Conservation (phyloP, 2,113 vertebrate species). For the Nothobranchius kuhntae region DNA sequence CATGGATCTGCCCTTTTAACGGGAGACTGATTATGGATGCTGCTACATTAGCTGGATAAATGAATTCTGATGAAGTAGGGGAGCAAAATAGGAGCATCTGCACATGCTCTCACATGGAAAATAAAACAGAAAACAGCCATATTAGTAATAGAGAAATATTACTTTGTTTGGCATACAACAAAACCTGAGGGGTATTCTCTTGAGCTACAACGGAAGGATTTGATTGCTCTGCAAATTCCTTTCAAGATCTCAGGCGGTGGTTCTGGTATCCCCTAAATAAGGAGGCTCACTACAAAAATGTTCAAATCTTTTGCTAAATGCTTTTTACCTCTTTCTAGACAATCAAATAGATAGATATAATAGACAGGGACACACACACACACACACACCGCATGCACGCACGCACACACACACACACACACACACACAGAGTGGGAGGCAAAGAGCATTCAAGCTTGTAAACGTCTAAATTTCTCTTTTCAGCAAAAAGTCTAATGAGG, state of each 20-base stretch:
- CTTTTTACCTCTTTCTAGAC: conserved; percentile 34
- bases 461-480: conserved; percentile 41
- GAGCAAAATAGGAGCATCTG: conserved; percentile 6
- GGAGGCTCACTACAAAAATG: conserved; percentile 33
- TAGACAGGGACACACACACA: conserved; percentile 1
- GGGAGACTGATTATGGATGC: conserved; percentile 46
- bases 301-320: conserved; percentile 38
- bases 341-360: no score
- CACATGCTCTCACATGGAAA: not conserved
- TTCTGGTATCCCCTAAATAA: conserved; percentile 15
- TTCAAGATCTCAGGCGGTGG: conserved; percentile 33
- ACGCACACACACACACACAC: conserved; percentile 9
- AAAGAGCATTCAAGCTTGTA: conserved; percentile 43
- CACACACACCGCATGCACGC: not conserved
- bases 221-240: conserved; percentile 40
- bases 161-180: conserved; percentile 5
- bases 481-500: conserved; percentile 49
- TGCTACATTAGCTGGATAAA: conserved; percentile 36
- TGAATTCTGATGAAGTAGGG: conserved; percentile 32
- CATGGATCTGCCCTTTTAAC: conserved; percentile 36
- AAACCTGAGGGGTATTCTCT: conserved; percentile 9
- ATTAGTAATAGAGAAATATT: conserved; percentile 13
- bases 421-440: no score
- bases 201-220: conserved; percentile 22
- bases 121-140: not conserved